Evolutionary conservation across 1,140 invertebrate genomes (phyloP).

Genomic region (Nephotettix cincticeps): DNA sequence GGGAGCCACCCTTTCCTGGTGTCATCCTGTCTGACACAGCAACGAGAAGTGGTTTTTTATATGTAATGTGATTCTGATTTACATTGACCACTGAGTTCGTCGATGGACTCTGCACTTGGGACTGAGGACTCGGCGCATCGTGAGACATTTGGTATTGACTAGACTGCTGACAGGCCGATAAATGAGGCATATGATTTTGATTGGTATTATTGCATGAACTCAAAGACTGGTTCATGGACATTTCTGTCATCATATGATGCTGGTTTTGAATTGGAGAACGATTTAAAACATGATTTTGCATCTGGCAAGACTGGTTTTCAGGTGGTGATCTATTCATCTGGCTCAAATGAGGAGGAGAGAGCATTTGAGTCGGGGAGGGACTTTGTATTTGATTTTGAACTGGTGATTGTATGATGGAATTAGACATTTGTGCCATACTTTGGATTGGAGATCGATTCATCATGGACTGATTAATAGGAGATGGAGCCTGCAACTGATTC

Average conservation of each 20-base stretch:
- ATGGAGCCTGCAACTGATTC: not conserved
- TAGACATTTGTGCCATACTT: conserved; percentile 10
- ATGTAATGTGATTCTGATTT: conserved; percentile 5
- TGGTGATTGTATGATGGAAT: not conserved
- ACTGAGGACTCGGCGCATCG: not conserved
- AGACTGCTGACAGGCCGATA: not conserved
- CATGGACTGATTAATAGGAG: no score
- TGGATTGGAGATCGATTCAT: conserved; percentile 10
- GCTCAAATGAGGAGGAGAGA: not conserved
- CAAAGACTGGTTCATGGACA: not conserved
- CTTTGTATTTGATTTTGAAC: not conserved
- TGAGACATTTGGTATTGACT: not conserved
- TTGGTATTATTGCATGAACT: not conserved
- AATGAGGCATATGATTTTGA: not conserved
- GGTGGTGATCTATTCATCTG: not conserved
- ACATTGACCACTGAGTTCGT: not conserved
- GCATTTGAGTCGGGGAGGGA: not conserved
- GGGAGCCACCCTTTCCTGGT: not conserved
- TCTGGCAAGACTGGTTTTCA: not conserved
- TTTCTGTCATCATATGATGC: not conserved
- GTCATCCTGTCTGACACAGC: not conserved
- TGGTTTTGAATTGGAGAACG: conserved; percentile 4
- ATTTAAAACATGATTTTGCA: not conserved
- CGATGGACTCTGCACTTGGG: not conserved
- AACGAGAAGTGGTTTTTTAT: not conserved